Evolutionary conservation across 2,888 invertebrate species (phyloP).

Genomic region (Drosophila lacicola): DNA sequence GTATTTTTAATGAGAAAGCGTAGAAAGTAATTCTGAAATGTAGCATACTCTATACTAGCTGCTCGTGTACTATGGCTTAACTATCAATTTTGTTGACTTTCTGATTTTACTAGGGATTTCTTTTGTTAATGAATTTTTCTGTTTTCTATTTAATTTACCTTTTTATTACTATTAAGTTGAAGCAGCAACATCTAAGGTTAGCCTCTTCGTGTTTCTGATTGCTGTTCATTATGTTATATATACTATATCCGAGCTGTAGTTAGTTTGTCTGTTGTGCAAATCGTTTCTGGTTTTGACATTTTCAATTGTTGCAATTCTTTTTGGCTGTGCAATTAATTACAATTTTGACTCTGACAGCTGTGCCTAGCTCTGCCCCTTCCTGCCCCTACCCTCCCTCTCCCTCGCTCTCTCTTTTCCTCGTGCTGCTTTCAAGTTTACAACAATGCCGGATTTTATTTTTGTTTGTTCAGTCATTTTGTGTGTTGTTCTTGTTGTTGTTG

Average conservation of each 20-base stretch:
- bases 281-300: slow-evolving; percentile 16
- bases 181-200: slow-evolving; percentile 55
- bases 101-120: neutral
- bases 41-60: neutral
- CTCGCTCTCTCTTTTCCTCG: neutral
- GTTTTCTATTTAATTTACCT: slow-evolving; percentile 10
- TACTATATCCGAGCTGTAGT: slow-evolving; percentile 23
- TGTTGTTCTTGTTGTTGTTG: slow-evolving; percentile 29
- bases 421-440: slow-evolving; percentile 15
- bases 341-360: slow-evolving; percentile 54
- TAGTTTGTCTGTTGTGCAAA: slow-evolving; percentile 9
- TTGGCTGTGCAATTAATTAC: slow-evolving; percentile 57
- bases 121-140: neutral
- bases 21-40: slow-evolving; percentile 25
- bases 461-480: slow-evolving; percentile 47
- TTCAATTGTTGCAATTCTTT: slow-evolving; percentile 20
- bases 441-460: slow-evolving; percentile 10
- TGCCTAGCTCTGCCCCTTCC: slow-evolving; percentile 1
- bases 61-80: slow-evolving; percentile 14
- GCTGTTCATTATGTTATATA: slow-evolving; percentile 32
- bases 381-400: neutral
- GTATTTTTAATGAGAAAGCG: slow-evolving; percentile 9
- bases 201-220: slow-evolving; percentile 40
- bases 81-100: slow-evolving; percentile 5
- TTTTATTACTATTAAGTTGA: slow-evolving; percentile 28